These are phyloP conservation scores for Mycalesis mineus DNA, from an alignment of 2,888 invertebrate genomes.

Conservation along the genomic window DNA sequence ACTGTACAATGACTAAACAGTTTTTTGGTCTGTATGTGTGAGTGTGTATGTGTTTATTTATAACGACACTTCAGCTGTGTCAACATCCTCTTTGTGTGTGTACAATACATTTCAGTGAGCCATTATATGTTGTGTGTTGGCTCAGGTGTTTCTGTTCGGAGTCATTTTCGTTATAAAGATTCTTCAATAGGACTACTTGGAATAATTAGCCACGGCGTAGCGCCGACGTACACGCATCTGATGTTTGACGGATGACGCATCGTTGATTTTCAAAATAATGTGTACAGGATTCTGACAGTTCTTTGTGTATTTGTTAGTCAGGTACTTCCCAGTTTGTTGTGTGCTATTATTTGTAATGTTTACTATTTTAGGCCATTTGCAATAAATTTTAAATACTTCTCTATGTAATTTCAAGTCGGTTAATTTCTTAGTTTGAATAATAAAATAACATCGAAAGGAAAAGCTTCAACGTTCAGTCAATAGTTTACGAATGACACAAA, in stretches of 20 bases:
- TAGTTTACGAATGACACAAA: too few species aligned
- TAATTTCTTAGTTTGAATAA: too few species aligned
- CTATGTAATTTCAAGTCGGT: too few species aligned
- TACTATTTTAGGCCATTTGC: too few species aligned
- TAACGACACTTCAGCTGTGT: neutral
- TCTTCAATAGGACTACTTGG: neutral
- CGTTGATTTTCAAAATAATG: neutral
- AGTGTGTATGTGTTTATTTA: neutral
- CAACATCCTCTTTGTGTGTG: neutral
- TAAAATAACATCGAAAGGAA: too few species aligned
- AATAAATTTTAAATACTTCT: too few species aligned
- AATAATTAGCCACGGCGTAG: neutral
- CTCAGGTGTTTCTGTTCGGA: neutral
- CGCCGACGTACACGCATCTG: neutral
- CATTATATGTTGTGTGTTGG: neutral
- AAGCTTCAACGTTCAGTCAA: too few species aligned
- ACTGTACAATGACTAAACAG: neutral
- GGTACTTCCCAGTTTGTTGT: too few species aligned
- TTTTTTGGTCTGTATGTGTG: neutral
- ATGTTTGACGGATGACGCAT: neutral
- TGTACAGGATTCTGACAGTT: too few species aligned
- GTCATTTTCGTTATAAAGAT: neutral
- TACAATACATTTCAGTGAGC: neutral
- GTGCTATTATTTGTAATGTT: too few species aligned
- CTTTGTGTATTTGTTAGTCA: too few species aligned